phyloP scores from a whole-genome alignment of 2,113 vertebrate species.

The Psittacus erithacus region DNA sequence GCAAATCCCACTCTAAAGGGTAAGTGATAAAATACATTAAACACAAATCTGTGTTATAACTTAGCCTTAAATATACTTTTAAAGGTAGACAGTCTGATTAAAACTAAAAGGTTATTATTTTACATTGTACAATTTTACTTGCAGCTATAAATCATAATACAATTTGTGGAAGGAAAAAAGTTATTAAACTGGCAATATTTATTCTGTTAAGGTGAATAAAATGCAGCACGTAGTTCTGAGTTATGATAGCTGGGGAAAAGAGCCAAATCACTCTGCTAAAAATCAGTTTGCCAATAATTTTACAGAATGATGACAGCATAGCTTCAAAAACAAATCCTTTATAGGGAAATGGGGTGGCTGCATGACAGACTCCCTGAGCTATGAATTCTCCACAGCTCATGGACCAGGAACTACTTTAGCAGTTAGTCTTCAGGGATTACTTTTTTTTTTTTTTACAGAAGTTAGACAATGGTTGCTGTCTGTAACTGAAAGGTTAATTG shows the following conservation, averaged over 20 bases:
- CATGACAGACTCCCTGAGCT: constrained; percentile 72
- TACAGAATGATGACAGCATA: constrained; percentile 70
- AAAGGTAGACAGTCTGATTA: constrained; percentile 63
- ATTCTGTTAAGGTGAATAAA: constrained; percentile 74
- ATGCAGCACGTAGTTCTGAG: constrained; percentile 55
- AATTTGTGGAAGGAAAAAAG: constrained; percentile 62
- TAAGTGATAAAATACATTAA: constrained; percentile 37
- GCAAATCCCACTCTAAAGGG: constrained; percentile 38
- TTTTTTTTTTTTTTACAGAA: constrained; percentile 59
- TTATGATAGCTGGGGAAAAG: constrained; percentile 58
- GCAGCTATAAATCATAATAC: constrained; percentile 62
- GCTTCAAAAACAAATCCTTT: constrained; percentile 77
- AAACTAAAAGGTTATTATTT: constrained; percentile 65
- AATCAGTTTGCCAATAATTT: constrained; percentile 82
- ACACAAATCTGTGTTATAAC: constrained; percentile 32
- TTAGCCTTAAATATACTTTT: constrained; percentile 56
- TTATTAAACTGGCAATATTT: constrained; percentile 72
- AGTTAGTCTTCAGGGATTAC: constrained; percentile 66
- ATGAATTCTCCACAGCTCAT: constrained; percentile 73
- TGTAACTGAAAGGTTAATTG: constrained; percentile 39
- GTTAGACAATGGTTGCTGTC: constrained; percentile 58
- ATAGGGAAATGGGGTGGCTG: constrained; percentile 74
- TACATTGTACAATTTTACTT: constrained; percentile 61
- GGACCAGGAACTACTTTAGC: constrained; percentile 69
- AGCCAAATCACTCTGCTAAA: constrained; percentile 69